Percentiles rank a stretch among this genome's conserved stretches.
phyloP scores from a whole-genome alignment of 1,140 invertebrate species.

The Battus philenor region DNA sequence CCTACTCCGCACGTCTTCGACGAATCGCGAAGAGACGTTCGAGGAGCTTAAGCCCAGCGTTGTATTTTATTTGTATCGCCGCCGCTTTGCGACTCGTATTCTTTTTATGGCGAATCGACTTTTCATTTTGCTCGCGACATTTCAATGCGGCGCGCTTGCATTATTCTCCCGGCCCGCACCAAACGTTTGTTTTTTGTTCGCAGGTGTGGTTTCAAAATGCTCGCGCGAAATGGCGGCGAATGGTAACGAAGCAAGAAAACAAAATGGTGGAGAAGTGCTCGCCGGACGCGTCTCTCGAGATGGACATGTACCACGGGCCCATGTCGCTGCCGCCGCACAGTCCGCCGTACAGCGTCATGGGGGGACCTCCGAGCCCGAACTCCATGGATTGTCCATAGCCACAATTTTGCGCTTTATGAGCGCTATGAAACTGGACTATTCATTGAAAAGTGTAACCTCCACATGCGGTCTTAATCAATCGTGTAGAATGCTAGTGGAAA shows the following conservation, averaged over 20 bases:
- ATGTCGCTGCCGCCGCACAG: conserved; percentile 73
- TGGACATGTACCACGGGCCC: conserved; percentile 77
- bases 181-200: conserved; percentile 63
- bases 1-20: conserved; percentile 17
- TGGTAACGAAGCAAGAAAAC: conserved; percentile 91
- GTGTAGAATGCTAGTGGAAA: conserved; percentile 26
- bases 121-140: conserved; percentile 41
- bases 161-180: conserved; percentile 36
- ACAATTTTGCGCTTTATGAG: conserved; percentile 66
- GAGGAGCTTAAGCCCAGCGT: conserved; percentile 23
- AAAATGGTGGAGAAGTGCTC: conserved; percentile 81
- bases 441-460: conserved; percentile 22
- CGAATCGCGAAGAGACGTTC: conserved; percentile 22
- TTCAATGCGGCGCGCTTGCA: conserved; percentile 33
- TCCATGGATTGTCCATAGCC: conserved; percentile 73
- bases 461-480: conserved; percentile 22
- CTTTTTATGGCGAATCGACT: conserved; percentile 38
- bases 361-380: conserved; percentile 64
- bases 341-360: conserved; percentile 69
- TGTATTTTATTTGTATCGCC: conserved; percentile 27
- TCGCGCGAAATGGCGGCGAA: conserved; percentile 96
- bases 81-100: conserved; percentile 30
- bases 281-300: conserved; percentile 76
- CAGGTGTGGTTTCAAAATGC: conserved; percentile 99
- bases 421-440: conserved; percentile 41